Conservation (phyloP, 2,888 invertebrate genomes). For the Carabus problematicus region DNA sequence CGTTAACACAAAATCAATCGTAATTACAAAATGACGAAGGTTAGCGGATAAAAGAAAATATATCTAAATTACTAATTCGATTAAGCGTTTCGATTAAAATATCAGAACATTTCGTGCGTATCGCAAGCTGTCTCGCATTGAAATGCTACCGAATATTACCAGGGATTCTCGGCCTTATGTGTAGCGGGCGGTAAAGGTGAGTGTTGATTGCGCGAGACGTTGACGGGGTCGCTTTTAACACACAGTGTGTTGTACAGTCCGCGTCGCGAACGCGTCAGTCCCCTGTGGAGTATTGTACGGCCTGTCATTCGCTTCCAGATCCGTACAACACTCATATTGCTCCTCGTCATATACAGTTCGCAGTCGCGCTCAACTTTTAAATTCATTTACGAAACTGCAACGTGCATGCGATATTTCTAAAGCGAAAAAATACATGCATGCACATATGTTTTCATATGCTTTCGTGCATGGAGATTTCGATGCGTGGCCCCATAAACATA, state of each 20-base stretch:
- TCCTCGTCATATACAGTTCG: conserved; percentile 46
- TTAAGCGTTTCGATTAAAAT: conserved; percentile 41
- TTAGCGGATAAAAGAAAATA: conserved; percentile 1
- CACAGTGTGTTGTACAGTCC: conserved; percentile 45
- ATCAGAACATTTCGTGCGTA: conserved; percentile 33
- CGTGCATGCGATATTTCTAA: too few species aligned
- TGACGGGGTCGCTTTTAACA: conserved; percentile 36
- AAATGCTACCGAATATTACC: not conserved
- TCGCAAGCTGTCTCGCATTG: conserved; percentile 1
- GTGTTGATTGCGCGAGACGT: not conserved
- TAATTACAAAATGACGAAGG: not conserved
- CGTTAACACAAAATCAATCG: not conserved
- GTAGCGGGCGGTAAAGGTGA: not conserved
- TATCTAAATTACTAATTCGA: conserved; percentile 38
- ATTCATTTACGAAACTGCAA: conserved; percentile 6
- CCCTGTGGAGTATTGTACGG: conserved; percentile 55
- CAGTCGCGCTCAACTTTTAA: conserved; percentile 41
- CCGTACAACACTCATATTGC: conserved; percentile 14
- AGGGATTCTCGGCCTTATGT: conserved; percentile 5
- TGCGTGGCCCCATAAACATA: too few species aligned
- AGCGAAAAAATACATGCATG: not conserved
- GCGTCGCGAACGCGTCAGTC: conserved; percentile 50
- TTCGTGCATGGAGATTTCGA: too few species aligned
- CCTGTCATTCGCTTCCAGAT: conserved; percentile 50
- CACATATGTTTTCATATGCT: not conserved